phyloP scores from a whole-genome alignment of 2,797 vertebrate species.

The Chaetodon trifasciatus region DNA sequence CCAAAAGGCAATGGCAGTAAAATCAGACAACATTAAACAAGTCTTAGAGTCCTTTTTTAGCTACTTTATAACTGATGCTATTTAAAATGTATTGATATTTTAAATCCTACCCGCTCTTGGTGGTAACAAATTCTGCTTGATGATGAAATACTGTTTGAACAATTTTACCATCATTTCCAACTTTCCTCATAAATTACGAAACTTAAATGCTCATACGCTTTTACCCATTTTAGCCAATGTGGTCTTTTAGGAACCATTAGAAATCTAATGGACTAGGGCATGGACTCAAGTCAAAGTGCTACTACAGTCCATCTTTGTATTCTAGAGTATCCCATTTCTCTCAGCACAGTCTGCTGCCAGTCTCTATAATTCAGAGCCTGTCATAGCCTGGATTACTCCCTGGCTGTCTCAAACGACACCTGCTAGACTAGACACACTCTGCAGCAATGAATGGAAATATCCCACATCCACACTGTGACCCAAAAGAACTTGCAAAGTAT shows the following conservation, averaged over 20 bases:
- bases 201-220: neutral
- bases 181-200: neutral
- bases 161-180: conserved; percentile 15
- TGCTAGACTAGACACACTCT: conserved; percentile 67
- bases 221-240: conserved; percentile 1
- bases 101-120: neutral
- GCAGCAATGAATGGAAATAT: conserved; percentile 61
- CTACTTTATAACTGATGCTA: neutral
- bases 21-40: neutral
- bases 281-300: conserved; percentile 33
- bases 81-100: neutral
- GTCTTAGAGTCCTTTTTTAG: neutral
- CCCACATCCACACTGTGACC: conserved; percentile 45
- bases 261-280: conserved; percentile 29
- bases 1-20: neutral
- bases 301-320: conserved; percentile 45
- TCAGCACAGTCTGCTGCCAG: conserved; percentile 51
- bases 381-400: conserved; percentile 62
- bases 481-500: conserved; percentile 46
- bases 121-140: neutral
- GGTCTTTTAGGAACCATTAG: conserved; percentile 29
- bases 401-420: conserved; percentile 68
- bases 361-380: conserved; percentile 73
- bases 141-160: neutral
- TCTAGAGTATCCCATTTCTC: conserved; percentile 60